Percentiles rank a stretch among this genome's conserved stretches.
These are phyloP conservation scores for Drosophila leontia DNA, from an alignment of 1,140 invertebrate genomes.

Conservation along the genomic window DNA sequence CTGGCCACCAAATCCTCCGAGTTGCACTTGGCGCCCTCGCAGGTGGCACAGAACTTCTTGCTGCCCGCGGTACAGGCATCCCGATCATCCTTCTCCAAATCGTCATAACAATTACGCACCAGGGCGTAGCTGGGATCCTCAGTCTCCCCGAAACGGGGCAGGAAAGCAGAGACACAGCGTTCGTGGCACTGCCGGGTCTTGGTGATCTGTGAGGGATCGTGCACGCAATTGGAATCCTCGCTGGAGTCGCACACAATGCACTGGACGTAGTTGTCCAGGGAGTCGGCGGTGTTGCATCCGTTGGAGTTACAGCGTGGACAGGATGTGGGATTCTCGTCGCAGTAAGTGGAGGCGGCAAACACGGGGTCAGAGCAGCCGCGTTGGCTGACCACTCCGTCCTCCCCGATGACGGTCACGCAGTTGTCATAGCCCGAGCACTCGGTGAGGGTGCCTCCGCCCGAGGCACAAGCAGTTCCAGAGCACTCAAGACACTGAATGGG, in stretches of 20 bases:
- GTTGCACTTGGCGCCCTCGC: constrained; percentile 61
- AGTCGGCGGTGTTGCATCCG: constrained; percentile 70
- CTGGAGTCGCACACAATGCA: constrained; percentile 72
- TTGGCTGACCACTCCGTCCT: constrained; percentile 47
- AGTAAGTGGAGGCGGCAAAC: constrained; percentile 34
- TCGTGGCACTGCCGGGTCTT: constrained; percentile 63
- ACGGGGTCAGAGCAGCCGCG: constrained; percentile 60
- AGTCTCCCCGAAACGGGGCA: constrained; percentile 41
- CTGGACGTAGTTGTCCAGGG: constrained; percentile 55
- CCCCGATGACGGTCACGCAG: constrained; percentile 72
- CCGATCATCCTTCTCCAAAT: constrained; percentile 66
- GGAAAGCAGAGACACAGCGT: constrained; percentile 69
- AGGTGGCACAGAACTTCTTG: constrained; percentile 56
- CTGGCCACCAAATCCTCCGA: constrained; percentile 51
- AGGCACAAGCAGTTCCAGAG: constrained; percentile 27
- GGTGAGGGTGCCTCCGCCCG: constrained; percentile 21
- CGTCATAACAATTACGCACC: constrained; percentile 68
- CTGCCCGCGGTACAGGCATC: constrained; percentile 42
- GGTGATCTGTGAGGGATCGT: constrained; percentile 20
- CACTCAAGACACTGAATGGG: constrained; percentile 69
- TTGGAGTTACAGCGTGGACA: constrained; percentile 81
- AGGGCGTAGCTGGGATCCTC: constrained; percentile 64
- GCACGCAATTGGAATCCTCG: constrained; percentile 43
- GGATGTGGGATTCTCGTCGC: constrained; percentile 46
- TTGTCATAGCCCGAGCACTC: constrained; percentile 60